These are phyloP conservation scores for Melieria omissa DNA, from an alignment of 2,888 invertebrate genomes.

Conservation along the genomic window DNA sequence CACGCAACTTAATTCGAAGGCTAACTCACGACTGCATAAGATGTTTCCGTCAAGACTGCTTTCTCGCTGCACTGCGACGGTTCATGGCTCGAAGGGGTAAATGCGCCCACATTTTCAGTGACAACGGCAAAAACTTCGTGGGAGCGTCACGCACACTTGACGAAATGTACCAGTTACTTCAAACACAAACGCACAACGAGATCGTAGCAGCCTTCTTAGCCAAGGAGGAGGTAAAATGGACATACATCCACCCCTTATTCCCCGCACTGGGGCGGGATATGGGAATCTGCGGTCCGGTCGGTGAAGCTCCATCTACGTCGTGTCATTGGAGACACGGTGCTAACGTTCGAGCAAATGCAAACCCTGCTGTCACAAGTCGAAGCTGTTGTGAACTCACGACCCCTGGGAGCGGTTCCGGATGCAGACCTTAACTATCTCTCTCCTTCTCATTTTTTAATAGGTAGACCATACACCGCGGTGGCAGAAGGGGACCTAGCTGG, in stretches of 20 bases:
- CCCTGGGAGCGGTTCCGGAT: not conserved
- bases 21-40: not conserved
- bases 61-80: constrained; percentile 36
- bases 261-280: constrained; percentile 39
- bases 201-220: no score
- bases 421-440: constrained; percentile 30
- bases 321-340: not conserved
- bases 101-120: constrained; percentile 36
- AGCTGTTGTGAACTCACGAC: constrained; percentile 16
- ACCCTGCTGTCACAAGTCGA: constrained; percentile 18
- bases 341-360: constrained; percentile 24
- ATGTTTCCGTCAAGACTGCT: constrained; percentile 26
- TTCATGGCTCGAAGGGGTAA: constrained; percentile 36
- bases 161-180: constrained; percentile 37
- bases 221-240: no score
- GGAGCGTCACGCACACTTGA: constrained; percentile 34
- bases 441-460: constrained; percentile 40
- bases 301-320: constrained; percentile 28
- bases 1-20: constrained; percentile 1
- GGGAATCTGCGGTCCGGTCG: constrained; percentile 25
- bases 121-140: constrained; percentile 41
- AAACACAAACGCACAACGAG: no score
- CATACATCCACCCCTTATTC: no score
- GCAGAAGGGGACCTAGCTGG: constrained; percentile 32
- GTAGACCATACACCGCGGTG: constrained; percentile 33